phyloP scores from a whole-genome alignment of 2,797 vertebrate species.

The Botia almorhae region DNA sequence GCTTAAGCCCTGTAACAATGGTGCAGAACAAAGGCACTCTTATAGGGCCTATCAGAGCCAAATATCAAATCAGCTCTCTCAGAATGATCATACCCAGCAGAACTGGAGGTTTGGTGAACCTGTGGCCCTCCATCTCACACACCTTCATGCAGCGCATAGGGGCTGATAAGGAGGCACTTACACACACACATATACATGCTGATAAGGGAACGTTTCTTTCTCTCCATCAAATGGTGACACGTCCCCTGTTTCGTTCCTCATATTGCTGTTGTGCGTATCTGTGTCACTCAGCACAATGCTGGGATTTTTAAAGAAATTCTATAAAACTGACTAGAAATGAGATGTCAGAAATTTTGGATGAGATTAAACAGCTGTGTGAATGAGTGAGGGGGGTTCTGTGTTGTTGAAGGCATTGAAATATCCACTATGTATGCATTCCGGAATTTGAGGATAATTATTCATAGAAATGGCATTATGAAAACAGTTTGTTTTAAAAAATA shows the following conservation, averaged over 20 bases:
- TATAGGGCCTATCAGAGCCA: slow-evolving; percentile 83
- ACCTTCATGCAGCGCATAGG: slow-evolving; percentile 48
- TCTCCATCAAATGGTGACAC: slow-evolving; percentile 47
- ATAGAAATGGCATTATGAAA: not conserved
- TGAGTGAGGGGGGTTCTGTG: not conserved
- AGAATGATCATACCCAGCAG: slow-evolving; percentile 81
- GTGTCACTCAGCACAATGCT: slow-evolving; percentile 30
- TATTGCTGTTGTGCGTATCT: slow-evolving; percentile 11
- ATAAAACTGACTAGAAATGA: slow-evolving; percentile 37
- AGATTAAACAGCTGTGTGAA: slow-evolving; percentile 15
- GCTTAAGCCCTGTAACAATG: slow-evolving; percentile 83
- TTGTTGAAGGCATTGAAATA: slow-evolving; percentile 11
- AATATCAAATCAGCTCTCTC: slow-evolving; percentile 85
- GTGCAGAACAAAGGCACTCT: slow-evolving; percentile 82
- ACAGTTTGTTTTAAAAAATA: not conserved
- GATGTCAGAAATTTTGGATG: slow-evolving; percentile 41
- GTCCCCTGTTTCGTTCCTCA: slow-evolving; percentile 5
- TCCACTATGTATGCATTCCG: not conserved
- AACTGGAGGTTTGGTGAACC: slow-evolving; percentile 79
- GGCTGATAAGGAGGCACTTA: slow-evolving; percentile 57
- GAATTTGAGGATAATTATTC: not conserved
- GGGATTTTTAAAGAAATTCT: slow-evolving; percentile 30
- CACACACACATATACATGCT: slow-evolving; percentile 45
- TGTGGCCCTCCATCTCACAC: slow-evolving; percentile 65
- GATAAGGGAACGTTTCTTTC: slow-evolving; percentile 55